Evolutionary conservation across 2,113 vertebrate species (phyloP), one percentile per base, ranked within the genome.

Genomic region (Glaucidium brasilianum): DNA sequence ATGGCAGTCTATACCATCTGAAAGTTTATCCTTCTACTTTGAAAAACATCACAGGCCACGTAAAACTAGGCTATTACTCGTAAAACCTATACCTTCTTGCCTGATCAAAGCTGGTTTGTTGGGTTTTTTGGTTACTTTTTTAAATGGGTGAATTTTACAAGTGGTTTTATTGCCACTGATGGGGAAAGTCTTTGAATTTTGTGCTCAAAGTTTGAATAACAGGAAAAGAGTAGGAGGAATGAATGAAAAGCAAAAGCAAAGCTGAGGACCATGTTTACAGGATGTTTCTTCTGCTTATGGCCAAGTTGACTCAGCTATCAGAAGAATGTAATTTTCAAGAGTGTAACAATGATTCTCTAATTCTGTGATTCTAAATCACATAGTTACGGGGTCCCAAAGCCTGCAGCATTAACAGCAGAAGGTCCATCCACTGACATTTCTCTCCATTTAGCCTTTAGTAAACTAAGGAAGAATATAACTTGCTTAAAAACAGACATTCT

Each of bases 251-350:
- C 32, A 55, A 59, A 78, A 47, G 22, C 22, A 79, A 52, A 78
- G 59, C 1, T 14, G 7, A 47, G 7, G 32, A 37, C 11, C 2
- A 1, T 2, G 8, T 41, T 72, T 77, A 49, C 25, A 87, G 19
- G 13, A 78, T 25, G 14, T 37, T 88, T 63, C 50, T 76, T 43
- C 21, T 9, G 62, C 20, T 62, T 47, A 14, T 0, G 6, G n/a
- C 9, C 26, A 59, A 50, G 12, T 1, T 73, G 41, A 62, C 47
- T 15, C 35, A 58, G 20, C 43, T 50, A 63, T 21, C 49, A 72
- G 39, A 15, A 85, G 17, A 73, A 73, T 0, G 0, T 3, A 41
- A 4, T 18, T 9, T 75, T 5, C 17, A 90, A 59, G 12, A 29
- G 5, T 2, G 0, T 10, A 63, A 56, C 4, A 47, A 47, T 47